Base-by-base conservation (phyloP, 2,888 invertebrate genomes). In the Alcis repandata region DNA sequence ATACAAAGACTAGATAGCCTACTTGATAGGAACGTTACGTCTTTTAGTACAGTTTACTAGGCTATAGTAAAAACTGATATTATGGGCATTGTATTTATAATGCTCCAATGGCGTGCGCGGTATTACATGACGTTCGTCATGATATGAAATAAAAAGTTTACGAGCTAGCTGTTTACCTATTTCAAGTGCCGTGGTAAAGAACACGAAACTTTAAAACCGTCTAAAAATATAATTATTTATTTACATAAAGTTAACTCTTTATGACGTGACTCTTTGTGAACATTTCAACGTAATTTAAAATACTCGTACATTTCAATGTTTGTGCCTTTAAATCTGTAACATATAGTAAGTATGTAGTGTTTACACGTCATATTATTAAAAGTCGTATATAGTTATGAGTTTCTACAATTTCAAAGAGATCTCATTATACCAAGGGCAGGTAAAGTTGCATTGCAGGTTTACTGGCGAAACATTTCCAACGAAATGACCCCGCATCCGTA, bases 71-170 rank as follows among this genome's bases (percentile, higher is more conserved):
- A 54, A 52, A 57, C 65, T 38, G 20, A 46, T 65, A 60, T 65
- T 65, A 65, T 57, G 56, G 52, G 56, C 38, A 56, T 65, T 60
- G 60, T 65, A 65, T 60, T 60, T 60, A 59, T 60, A 65, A 65
- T 59, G 64, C n/a, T 49, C 36, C 20, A 38, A 40, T 65, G 61
- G 65, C 60, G 60, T 66, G 65, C 51, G 6, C 52, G 46, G 11
- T 49, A 51, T 56, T 59, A 56, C 60, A 56, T 51, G 27, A 57
- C 56, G 51, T 66, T 56, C 43, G 48, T 57, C 52, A 51, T 66
- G 60, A 60, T 65, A 65, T 59, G 59, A 56, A 64, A 64, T 59
- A 59, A 56, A 65, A 64, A 65, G 56, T 61, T 66, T 61, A 66
- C 36, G 65, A 60, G 52, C 60, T 32, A 22, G 13, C 51, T 59